phyloP scores from a whole-genome alignment of 2,113 vertebrate genomes.

The Prochilodus magdalenae region DNA sequence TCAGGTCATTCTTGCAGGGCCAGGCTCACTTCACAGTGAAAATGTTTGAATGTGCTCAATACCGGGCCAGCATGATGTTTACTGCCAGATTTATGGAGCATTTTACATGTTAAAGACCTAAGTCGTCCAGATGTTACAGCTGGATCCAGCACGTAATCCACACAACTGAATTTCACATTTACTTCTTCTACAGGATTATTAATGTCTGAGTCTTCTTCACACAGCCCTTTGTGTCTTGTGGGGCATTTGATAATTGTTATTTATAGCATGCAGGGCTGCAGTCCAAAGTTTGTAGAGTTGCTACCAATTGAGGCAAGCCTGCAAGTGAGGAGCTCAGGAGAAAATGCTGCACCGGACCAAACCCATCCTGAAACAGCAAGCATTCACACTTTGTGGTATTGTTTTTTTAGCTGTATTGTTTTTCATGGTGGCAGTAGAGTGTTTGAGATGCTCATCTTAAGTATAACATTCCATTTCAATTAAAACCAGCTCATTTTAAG shows the following conservation, averaged over 20 bases:
- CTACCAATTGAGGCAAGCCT: constrained; percentile 61
- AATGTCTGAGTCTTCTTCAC: constrained; percentile 55
- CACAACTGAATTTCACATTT: background rate
- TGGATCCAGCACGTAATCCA: background rate
- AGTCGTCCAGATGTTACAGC: background rate
- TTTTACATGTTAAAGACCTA: background rate
- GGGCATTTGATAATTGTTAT: constrained; percentile 74
- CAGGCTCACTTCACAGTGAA: background rate
- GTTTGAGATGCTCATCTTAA: too few relatives aligned
- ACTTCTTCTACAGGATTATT: constrained; percentile 48
- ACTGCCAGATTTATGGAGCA: background rate
- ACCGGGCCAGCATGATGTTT: background rate
- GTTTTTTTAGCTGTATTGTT: too few relatives aligned
- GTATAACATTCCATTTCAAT: too few relatives aligned
- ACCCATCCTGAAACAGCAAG: too few relatives aligned
- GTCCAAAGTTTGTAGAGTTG: constrained; percentile 71
- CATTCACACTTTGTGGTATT: too few relatives aligned
- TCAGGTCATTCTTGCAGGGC: background rate
- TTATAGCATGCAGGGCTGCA: constrained; percentile 75
- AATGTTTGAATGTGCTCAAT: background rate
- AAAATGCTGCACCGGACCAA: too few relatives aligned
- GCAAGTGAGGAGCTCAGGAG: constrained; percentile 5
- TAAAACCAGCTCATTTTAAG: too few relatives aligned
- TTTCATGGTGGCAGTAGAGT: too few relatives aligned
- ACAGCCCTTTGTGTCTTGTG: constrained; percentile 49